Conservation (phyloP, 1,140 invertebrate genomes). For the Pseudachorutes palmiensis region DNA sequence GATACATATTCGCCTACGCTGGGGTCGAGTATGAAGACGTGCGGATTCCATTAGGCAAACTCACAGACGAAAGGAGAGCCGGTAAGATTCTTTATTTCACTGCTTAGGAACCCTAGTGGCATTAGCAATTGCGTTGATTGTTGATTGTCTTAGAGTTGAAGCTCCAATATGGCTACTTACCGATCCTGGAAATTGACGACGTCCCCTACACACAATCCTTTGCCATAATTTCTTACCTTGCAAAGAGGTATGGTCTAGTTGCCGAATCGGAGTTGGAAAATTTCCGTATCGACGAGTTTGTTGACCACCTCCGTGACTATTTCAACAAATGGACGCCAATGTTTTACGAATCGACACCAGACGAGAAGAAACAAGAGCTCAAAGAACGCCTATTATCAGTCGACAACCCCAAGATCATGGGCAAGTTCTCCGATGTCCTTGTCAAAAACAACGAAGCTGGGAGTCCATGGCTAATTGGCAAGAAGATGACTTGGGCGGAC, state of each 20-base stretch:
- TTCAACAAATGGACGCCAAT: not conserved
- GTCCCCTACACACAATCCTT: not conserved
- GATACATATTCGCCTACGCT: constrained; percentile 3
- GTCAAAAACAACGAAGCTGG: constrained; percentile 5
- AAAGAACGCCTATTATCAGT: not conserved
- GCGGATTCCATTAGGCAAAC: constrained; percentile 4
- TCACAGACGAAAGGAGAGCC: not conserved
- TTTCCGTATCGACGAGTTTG: constrained; percentile 5
- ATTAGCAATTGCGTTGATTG: too few relatives aligned
- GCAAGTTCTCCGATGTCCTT: not conserved
- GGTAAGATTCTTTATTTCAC: too few relatives aligned
- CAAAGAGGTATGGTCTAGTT: constrained; percentile 2
- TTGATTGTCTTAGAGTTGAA: not conserved
- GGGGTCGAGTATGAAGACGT: constrained; percentile 14
- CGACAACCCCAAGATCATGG: constrained; percentile 1
- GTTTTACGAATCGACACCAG: not conserved
- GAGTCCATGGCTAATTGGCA: constrained; percentile 4
- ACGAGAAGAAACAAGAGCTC: not conserved
- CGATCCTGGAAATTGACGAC: constrained; percentile 20
- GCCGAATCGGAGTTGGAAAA: not conserved
- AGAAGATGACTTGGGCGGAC: constrained; percentile 4
- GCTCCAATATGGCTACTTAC: constrained; percentile 3
- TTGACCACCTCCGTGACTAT: constrained; percentile 9
- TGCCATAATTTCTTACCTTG: not conserved
- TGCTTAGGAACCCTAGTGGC: too few relatives aligned